Percentiles rank a stretch among this genome's conserved stretches.
Conservation (phyloP, 2,113 vertebrate species). For the Lepus europaeus region DNA sequence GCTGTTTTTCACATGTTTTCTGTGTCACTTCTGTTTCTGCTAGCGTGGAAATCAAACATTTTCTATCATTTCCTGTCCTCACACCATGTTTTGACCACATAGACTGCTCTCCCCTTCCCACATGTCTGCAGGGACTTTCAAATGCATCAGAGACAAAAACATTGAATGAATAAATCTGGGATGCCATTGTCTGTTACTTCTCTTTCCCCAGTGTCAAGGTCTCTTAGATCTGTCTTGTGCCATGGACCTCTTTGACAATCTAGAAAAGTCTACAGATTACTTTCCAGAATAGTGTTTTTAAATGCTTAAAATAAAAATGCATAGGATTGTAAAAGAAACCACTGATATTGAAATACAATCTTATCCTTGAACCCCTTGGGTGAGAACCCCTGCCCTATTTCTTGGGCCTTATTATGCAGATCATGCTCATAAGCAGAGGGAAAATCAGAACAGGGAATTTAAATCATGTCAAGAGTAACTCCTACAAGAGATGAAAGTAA, state of each 20-base stretch:
- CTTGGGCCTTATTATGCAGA: slow-evolving; percentile 63
- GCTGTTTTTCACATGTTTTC: not conserved
- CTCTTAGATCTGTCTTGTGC: slow-evolving; percentile 18
- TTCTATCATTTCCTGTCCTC: not conserved
- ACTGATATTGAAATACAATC: slow-evolving; percentile 24
- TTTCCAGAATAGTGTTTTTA: slow-evolving; percentile 41
- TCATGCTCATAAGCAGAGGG: not conserved
- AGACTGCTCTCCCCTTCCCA: not conserved
- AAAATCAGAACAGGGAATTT: slow-evolving; percentile 38
- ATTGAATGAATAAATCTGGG: not conserved
- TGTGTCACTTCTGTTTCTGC: slow-evolving; percentile 5
- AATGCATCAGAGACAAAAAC: not conserved
- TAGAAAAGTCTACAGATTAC: slow-evolving; percentile 10
- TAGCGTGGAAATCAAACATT: not conserved
- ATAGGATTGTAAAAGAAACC: not conserved
- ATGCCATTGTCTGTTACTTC: not conserved
- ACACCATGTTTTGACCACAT: not conserved
- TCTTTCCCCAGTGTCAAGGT: not conserved
- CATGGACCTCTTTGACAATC: not conserved
- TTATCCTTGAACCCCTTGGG: not conserved
- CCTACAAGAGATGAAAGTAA: not conserved
- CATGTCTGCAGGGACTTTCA: not conserved
- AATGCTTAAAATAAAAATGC: slow-evolving; percentile 39
- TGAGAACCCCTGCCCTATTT: slow-evolving; percentile 50
- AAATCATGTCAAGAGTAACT: slow-evolving; percentile 57